Percentiles rank a stretch among this genome's conserved stretches.
Conservation (phyloP, 2,888 invertebrate species). For the Dioctria rufipes region DNA sequence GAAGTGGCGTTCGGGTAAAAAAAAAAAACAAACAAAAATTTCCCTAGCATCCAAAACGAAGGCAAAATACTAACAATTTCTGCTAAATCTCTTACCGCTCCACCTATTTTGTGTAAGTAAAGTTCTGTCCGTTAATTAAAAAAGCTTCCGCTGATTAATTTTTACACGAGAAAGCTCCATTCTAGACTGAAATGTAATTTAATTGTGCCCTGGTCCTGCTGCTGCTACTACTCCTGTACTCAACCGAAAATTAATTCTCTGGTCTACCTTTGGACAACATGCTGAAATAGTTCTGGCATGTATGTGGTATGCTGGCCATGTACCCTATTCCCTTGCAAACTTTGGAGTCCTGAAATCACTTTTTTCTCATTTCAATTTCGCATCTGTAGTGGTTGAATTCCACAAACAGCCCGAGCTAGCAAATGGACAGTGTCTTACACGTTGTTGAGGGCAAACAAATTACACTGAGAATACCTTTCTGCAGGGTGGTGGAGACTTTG, state of each 20-base stretch:
- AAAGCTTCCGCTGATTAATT: constrained; percentile 55
- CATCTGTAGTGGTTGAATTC: constrained; percentile 48
- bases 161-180: constrained; percentile 52
- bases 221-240: constrained; percentile 41
- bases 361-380: constrained; percentile 53
- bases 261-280: constrained; percentile 57
- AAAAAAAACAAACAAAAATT: no score
- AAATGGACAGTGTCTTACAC: constrained; percentile 48
- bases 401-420: constrained; percentile 39
- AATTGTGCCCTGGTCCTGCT: constrained; percentile 46
- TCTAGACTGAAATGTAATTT: constrained; percentile 55
- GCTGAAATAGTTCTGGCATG: constrained; percentile 54
- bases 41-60: no score
- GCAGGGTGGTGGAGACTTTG: constrained; percentile 13
- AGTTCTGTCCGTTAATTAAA: constrained; percentile 52
- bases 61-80: constrained; percentile 26
- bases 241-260: constrained; percentile 57
- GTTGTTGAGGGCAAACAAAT: constrained; percentile 51
- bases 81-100: not conserved
- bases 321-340: constrained; percentile 18
- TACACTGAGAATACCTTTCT: constrained; percentile 51
- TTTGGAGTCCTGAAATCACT: constrained; percentile 47
- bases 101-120: constrained; percentile 30
- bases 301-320: constrained; percentile 51
- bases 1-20: no score